Conservation (phyloP, 2,113 vertebrate genomes). For the Perca fluviatilis region DNA sequence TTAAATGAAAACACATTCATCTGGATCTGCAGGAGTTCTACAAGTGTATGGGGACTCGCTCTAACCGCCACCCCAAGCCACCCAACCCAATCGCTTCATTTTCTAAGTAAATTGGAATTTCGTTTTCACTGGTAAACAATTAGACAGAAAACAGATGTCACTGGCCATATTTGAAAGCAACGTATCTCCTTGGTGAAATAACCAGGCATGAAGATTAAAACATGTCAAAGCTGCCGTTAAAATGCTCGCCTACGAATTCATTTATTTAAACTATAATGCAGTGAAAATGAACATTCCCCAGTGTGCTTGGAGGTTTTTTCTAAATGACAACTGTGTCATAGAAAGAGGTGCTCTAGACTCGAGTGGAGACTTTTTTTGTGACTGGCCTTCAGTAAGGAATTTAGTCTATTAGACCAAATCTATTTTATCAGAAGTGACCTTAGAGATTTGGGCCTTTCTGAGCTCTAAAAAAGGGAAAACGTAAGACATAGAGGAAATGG, state of each 20-base stretch:
- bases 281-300: slow-evolving; percentile 46
- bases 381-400: not conserved
- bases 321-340: slow-evolving; percentile 23
- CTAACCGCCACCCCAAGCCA: slow-evolving; percentile 39
- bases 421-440: not conserved
- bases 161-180: slow-evolving; percentile 65
- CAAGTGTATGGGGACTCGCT: slow-evolving; percentile 59
- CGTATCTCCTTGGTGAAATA: slow-evolving; percentile 55
- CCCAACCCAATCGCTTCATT: slow-evolving; percentile 65
- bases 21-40: slow-evolving; percentile 73
- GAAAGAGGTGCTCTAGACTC: not conserved
- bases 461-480: slow-evolving; percentile 16
- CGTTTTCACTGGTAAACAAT: slow-evolving; percentile 84
- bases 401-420: not conserved
- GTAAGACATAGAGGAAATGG: slow-evolving; percentile 43
- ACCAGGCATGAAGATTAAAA: slow-evolving; percentile 57
- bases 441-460: slow-evolving; percentile 12
- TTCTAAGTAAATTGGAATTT: slow-evolving; percentile 84
- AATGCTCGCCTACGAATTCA: slow-evolving; percentile 20
- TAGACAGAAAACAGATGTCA: slow-evolving; percentile 83
- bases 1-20: slow-evolving; percentile 81
- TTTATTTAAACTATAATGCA: slow-evolving; percentile 44
- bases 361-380: not conserved
- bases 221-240: slow-evolving; percentile 33
- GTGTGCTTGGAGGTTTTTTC: slow-evolving; percentile 44